Conservation (phyloP, 2,113 vertebrate species). For the Passer domesticus region DNA sequence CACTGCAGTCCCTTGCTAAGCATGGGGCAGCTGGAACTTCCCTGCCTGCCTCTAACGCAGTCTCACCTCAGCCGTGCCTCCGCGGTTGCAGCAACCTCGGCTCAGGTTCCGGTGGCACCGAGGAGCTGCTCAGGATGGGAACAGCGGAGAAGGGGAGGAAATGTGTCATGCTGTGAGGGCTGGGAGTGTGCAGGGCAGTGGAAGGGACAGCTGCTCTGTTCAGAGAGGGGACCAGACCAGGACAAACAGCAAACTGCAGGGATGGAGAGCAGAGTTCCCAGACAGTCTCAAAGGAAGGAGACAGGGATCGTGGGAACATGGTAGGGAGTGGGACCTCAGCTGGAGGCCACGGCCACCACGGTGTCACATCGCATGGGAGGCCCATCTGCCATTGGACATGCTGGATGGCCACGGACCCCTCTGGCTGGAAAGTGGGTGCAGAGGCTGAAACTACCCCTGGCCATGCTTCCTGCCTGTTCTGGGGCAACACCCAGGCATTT, state of each 20-base stretch:
- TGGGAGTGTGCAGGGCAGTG: background rate
- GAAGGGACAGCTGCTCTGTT: background rate
- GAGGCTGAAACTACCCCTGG: background rate
- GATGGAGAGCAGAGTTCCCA: background rate
- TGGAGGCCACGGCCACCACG: fast-evolving
- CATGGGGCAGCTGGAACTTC: background rate
- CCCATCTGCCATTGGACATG: fast-evolving
- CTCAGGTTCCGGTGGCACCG: background rate
- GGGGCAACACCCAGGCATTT: background rate
- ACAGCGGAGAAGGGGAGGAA: background rate
- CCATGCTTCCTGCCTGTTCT: background rate
- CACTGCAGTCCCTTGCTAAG: background rate
- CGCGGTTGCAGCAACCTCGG: background rate
- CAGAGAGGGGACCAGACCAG: background rate
- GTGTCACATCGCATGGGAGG: fast-evolving
- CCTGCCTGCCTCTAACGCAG: background rate
- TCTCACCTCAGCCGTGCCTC: background rate
- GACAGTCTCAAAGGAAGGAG: background rate
- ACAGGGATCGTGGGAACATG: background rate
- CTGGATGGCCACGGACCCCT: background rate
- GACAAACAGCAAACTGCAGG: background rate
- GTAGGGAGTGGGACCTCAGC: background rate
- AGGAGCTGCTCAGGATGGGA: background rate
- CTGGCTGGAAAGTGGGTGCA: fast-evolving
- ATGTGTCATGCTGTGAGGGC: fast-evolving